Conservation (phyloP, 2,888 invertebrate species). For the Leuctra nigra region DNA sequence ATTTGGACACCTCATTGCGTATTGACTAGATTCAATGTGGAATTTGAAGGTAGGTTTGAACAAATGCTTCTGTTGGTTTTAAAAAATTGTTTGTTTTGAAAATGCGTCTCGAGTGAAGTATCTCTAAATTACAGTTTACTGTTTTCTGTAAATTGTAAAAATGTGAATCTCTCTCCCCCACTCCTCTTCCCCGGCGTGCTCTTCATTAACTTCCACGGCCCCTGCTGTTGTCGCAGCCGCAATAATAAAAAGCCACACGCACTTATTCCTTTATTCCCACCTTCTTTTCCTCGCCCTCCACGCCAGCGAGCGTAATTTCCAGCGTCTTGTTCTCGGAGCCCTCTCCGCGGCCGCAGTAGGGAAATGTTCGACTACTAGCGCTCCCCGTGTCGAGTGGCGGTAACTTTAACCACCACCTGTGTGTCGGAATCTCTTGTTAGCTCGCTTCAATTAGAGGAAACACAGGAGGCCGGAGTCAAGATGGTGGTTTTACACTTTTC, state of each 20-base stretch:
- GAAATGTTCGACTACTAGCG: neutral
- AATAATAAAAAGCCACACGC: conserved; percentile 18
- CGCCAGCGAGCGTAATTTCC: conserved; percentile 16
- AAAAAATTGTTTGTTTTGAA: no score
- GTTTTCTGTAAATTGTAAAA: no score
- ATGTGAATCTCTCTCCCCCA: no score
- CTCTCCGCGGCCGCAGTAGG: conserved; percentile 7
- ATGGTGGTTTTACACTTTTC: no score
- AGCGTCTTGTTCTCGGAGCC: conserved; percentile 16
- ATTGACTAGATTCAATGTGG: no score
- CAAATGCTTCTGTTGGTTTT: no score
- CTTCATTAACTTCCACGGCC: neutral
- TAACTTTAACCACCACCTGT: conserved; percentile 14
- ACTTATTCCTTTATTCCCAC: conserved; percentile 4
- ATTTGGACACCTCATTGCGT: no score
- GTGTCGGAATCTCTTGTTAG: conserved; percentile 1
- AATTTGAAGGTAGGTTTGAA: no score
- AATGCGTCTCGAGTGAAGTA: no score
- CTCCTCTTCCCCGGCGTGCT: no score
- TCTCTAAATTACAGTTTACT: no score
- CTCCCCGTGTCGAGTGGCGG: neutral
- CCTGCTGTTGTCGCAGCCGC: conserved; percentile 3
- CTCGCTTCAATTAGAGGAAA: conserved; percentile 13
- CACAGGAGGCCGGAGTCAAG: no score
- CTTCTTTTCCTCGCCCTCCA: neutral